Conservation (phyloP, 2,113 vertebrate species). For the Ramphastos sulfuratus region DNA sequence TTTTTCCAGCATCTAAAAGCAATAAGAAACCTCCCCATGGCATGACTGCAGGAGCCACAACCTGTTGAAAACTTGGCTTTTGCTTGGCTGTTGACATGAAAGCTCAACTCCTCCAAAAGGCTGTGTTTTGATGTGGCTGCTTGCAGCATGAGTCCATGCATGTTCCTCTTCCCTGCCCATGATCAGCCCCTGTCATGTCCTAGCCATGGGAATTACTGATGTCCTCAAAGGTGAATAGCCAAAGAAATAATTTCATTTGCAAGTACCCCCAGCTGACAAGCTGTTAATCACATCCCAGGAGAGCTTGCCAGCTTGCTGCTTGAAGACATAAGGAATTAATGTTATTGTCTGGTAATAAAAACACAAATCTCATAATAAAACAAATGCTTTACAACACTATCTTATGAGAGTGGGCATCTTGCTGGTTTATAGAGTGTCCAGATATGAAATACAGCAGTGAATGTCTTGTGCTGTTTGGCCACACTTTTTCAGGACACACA, state of each 20-base stretch:
- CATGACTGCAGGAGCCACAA: neutral
- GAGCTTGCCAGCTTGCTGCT: conserved; percentile 8
- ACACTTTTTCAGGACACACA: neutral
- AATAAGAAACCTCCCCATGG: neutral
- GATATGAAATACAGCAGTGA: neutral
- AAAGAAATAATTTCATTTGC: neutral
- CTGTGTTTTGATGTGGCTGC: neutral
- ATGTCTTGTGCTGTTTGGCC: neutral
- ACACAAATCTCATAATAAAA: too few relatives aligned
- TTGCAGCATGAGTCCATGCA: neutral
- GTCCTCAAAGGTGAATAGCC: neutral
- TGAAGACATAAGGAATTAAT: neutral
- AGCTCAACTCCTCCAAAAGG: neutral
- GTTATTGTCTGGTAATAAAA: neutral
- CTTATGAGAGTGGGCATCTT: neutral
- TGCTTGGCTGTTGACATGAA: neutral
- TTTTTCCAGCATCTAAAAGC: neutral
- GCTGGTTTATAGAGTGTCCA: neutral
- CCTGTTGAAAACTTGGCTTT: neutral
- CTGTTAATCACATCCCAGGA: neutral
- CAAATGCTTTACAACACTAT: neutral
- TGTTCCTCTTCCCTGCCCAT: fast-evolving
- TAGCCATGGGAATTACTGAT: neutral
- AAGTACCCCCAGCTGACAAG: neutral
- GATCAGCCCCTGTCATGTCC: neutral